Evolutionary conservation across 2,797 vertebrate genomes (phyloP), one percentile per base, ranked within the genome.

Genomic region (Enteromius afrohamiltoni): DNA sequence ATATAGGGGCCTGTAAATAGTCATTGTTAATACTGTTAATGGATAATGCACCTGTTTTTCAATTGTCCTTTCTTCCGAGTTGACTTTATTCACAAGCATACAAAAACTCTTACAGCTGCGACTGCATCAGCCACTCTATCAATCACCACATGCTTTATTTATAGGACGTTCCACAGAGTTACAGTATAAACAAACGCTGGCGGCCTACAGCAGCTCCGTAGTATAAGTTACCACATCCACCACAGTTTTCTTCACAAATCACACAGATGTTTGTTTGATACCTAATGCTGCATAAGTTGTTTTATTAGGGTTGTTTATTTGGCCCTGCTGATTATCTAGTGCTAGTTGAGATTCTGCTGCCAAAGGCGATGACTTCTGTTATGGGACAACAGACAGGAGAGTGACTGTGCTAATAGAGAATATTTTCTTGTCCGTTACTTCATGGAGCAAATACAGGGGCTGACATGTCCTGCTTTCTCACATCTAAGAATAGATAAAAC

Each of bases 401-500:
- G 65, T 34, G 31, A 42, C 60, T 85, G 83, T 73, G 58, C 26
- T 51, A 64, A 60, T 14, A 31, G 29, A 55, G 69, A 76, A 67
- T 69, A 51, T 76, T 67, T 76, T 23, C n/a, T 53, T 80, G 74
- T 29, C 13, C n/a, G 53, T n/a, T 51, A 23, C 79, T 68, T 55
- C 62, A 78, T 85, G 19, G 34, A 23, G 45, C 29, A 47, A 8
- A 16, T 78, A 51, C 6, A 82, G 83, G 86, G 8, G 0, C 77
- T 79, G 83, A 86, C 84, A 79, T 86, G 90, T 45, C 91, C 51
- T 90, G 67, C 60, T 75, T 65, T 85, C 90, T 93, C 89, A 90
- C 86, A 73, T 91, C 91, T 92, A 93, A 92, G 87, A 92, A 93
- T 93, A 93, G 26, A 64, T 64, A 8, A 62, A 62, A 91, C 89